phyloP scores from a whole-genome alignment of 2,113 vertebrate species.

The Phylloscopus trochilus region DNA sequence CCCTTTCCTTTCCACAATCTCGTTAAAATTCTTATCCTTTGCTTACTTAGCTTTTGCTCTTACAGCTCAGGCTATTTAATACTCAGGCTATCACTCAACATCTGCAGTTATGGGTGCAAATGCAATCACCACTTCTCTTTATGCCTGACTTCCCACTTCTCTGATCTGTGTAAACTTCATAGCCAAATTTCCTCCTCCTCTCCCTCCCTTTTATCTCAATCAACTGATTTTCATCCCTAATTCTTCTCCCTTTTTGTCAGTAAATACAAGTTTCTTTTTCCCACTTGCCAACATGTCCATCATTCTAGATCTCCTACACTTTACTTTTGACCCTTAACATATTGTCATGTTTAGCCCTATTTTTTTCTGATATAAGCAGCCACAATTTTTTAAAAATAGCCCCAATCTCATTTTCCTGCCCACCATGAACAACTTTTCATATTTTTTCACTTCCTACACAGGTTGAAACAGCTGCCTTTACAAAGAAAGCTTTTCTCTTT shows the following conservation, averaged over 20 bases:
- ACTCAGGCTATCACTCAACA: background rate
- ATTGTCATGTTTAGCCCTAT: background rate
- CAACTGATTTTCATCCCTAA: background rate
- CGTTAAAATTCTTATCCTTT: background rate
- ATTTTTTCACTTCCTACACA: background rate
- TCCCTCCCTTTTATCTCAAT: background rate
- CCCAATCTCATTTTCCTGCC: background rate
- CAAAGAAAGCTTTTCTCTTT: background rate
- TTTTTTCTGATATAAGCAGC: background rate
- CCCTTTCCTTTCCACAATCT: background rate
- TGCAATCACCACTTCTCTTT: background rate
- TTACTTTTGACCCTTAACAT: background rate
- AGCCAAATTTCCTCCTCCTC: background rate
- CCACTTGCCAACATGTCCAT: background rate
- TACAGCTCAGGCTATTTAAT: background rate
- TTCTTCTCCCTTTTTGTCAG: background rate
- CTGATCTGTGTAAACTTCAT: background rate
- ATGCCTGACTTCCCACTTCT: background rate
- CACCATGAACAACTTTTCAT: background rate
- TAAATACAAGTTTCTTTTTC: background rate
- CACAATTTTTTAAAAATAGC: background rate
- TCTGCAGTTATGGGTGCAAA: background rate
- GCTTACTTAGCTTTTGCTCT: background rate
- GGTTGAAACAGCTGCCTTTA: background rate
- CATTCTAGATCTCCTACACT: background rate